These are phyloP conservation scores for Ellobium chinense DNA, from an alignment of 2,888 invertebrate genomes.

Conservation along the genomic window DNA sequence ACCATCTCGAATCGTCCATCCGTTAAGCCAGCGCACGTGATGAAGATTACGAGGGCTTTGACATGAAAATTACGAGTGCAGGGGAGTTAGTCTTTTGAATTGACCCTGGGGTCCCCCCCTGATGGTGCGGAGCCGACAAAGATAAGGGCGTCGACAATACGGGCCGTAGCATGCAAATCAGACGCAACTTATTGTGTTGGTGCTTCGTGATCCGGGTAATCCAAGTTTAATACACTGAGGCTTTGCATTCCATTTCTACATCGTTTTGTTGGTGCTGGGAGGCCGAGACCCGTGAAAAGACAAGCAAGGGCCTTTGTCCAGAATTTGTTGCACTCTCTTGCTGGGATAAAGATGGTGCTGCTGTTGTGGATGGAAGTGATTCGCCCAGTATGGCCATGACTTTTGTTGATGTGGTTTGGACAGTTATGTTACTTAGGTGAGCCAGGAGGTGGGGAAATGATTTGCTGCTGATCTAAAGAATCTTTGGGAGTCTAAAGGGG, in stretches of 20 bases:
- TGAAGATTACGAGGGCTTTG: slow-evolving; percentile 15
- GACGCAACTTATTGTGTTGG: slow-evolving; percentile 6
- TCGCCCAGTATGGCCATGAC: too few relatives aligned
- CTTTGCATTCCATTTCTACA: slow-evolving; percentile 13
- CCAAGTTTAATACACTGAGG: slow-evolving; percentile 31
- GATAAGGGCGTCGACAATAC: slow-evolving; percentile 15
- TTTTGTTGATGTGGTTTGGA: too few relatives aligned
- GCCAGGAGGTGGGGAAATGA: too few relatives aligned
- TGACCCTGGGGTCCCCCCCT: background rate
- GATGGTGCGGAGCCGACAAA: slow-evolving; percentile 13
- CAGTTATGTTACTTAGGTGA: too few relatives aligned
- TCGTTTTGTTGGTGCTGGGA: slow-evolving; percentile 13
- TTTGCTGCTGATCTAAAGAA: too few relatives aligned
- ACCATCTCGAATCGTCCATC: background rate
- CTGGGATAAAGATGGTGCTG: too few relatives aligned
- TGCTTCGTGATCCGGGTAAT: slow-evolving; percentile 21
- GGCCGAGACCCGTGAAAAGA: background rate
- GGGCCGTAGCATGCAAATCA: slow-evolving; percentile 17
- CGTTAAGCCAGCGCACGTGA: slow-evolving; percentile 18
- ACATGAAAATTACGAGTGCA: slow-evolving; percentile 7
- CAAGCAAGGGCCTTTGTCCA: slow-evolving; percentile 8
- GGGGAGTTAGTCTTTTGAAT: slow-evolving; percentile 5
- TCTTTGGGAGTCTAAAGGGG: too few relatives aligned
- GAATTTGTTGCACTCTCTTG: too few relatives aligned
- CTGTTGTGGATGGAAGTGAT: too few relatives aligned